Base-by-base conservation (phyloP, 2,113 vertebrate species). In the Phyllostomus discolor region DNA sequence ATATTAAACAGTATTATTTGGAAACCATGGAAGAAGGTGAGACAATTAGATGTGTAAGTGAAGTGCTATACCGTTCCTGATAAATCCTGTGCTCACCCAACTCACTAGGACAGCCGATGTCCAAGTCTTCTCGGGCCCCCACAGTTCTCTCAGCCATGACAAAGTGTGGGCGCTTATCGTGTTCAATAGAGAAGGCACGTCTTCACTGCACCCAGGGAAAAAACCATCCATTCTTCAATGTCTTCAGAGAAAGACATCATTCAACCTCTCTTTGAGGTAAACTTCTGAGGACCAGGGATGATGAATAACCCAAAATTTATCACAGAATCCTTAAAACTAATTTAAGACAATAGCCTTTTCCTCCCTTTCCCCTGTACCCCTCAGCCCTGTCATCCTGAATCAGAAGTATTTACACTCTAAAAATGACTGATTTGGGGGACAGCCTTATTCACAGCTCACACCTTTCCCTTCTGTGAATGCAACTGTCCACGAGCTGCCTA, bases 171-270 rank as follows among this genome's bases (percentile, higher is more conserved):
- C 4, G 24, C 48, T 81, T 85, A 92, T 4, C 80, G 16, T 38
- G 38, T 26, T 69, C 43, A 72, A 41, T 14, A 78, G 17, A 43
- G 57, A 88, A 88, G 80, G 48, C 80, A 78, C 83, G 64, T 26
- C 28, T 62, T 82, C 88, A 67, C 33, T 48, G 7, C 38, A 89
- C 50, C 50, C 80, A 94, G n/a, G 38, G 75, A 88, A 75, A 83
- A 94, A 86, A 54, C 35, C 16, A 54, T 19, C 43, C 10, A 46
- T 46, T 95, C 35, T 80, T 88, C 31, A 41, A 43, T 14, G 73
- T 57, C 16, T 79, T 94, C 50, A 64, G 82, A 95, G 75, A 76
- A 91, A 87, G 79, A 91, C 2, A 43, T 57, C n/a, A 86, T 24
- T 43, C 7, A 87, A 11, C 7, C 54, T 83, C 69, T 88, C 33